phyloP scores from a whole-genome alignment of 1,140 invertebrate species.

The Euura lappo region DNA sequence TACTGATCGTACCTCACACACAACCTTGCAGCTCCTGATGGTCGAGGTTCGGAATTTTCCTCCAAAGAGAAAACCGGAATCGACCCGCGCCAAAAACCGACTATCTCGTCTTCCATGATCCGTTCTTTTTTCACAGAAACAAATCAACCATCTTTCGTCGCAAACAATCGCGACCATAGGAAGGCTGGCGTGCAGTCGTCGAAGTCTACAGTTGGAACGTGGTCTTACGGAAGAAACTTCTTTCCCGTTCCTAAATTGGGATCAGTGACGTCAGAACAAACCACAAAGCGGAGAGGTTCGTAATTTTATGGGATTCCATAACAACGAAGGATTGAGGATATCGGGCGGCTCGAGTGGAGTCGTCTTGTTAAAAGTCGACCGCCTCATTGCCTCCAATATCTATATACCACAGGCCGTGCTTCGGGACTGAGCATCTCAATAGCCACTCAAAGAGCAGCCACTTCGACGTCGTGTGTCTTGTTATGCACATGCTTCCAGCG shows the following conservation, averaged over 20 bases:
- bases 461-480: slow-evolving; percentile 5
- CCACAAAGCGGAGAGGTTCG: slow-evolving; percentile 23
- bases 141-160: not conserved
- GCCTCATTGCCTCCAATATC: slow-evolving; percentile 54
- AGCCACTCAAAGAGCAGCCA: slow-evolving; percentile 37
- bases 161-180: no score
- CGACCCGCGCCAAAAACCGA: not conserved
- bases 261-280: slow-evolving; percentile 46
- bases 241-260: slow-evolving; percentile 33
- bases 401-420: not conserved
- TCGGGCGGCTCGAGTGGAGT: slow-evolving; percentile 30
- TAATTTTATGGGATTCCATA: slow-evolving; percentile 48
- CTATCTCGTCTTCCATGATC: not conserved
- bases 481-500: not conserved
- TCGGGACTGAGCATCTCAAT: slow-evolving; percentile 41
- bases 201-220: not conserved
- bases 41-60: not conserved
- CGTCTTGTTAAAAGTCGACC: slow-evolving; percentile 50
- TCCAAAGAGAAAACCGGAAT: not conserved
- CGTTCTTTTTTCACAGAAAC: not conserved
- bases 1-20: not conserved
- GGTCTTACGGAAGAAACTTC: not conserved
- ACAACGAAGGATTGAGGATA: slow-evolving; percentile 37
- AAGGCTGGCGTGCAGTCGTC: not conserved
- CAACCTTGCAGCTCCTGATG: not conserved